Evolutionary conservation across 2,797 vertebrate genomes (phyloP).

Genomic region (Apogon talboti): DNA sequence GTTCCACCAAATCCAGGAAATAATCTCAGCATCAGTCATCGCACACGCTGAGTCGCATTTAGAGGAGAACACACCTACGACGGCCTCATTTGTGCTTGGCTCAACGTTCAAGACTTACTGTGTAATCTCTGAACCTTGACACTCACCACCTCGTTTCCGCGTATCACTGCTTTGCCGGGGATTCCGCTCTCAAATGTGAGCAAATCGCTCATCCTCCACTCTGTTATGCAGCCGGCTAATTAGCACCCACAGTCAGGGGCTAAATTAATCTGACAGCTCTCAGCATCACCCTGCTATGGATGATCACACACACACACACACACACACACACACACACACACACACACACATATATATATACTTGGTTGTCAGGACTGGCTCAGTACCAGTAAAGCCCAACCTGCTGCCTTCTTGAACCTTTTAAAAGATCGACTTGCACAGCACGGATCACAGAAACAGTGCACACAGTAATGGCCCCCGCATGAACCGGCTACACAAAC

Average conservation of each 20-base stretch:
- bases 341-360: too few relatives aligned
- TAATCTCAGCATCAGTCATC: slow-evolving; percentile 25
- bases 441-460: neutral
- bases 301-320: slow-evolving; percentile 38
- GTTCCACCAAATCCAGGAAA: slow-evolving; percentile 41
- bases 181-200: slow-evolving; percentile 41
- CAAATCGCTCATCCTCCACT: slow-evolving; percentile 28
- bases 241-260: slow-evolving; percentile 52
- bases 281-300: slow-evolving; percentile 37
- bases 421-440: slow-evolving; percentile 31
- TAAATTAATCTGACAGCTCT: slow-evolving; percentile 68
- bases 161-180: slow-evolving; percentile 15
- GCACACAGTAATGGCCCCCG: neutral
- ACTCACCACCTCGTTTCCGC: too few relatives aligned
- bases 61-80: slow-evolving; percentile 8
- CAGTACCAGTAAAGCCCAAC: slow-evolving; percentile 18
- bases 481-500: slow-evolving; percentile 1
- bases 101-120: slow-evolving; percentile 1
- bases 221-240: slow-evolving; percentile 66
- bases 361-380: slow-evolving; percentile 14
- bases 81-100: neutral
- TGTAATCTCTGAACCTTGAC: neutral
- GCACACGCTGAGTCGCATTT: slow-evolving; percentile 30
- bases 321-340: slow-evolving; percentile 31
- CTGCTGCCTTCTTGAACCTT: slow-evolving; percentile 24